Conservation (phyloP, 2,888 invertebrate genomes). For the Leistus spinibarbis region DNA sequence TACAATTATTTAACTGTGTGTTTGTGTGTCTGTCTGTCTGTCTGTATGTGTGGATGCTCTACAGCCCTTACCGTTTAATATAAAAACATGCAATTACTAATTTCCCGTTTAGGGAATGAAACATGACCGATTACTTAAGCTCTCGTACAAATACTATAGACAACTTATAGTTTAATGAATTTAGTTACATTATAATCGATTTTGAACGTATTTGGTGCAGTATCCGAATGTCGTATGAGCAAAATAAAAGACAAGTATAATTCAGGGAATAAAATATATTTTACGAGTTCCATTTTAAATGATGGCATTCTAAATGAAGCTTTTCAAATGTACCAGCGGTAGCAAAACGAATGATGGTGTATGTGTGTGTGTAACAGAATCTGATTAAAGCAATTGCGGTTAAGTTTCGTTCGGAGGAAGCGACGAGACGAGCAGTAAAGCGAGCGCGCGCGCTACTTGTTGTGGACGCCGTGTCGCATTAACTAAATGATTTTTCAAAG, state of each 20-base stretch:
- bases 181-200: no score
- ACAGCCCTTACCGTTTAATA: no score
- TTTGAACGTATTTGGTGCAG: no score
- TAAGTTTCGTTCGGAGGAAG: not conserved
- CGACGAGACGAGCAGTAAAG: not conserved
- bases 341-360: not conserved
- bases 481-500: constrained; percentile 33
- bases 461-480: constrained; percentile 7
- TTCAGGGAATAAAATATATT: not conserved
- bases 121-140: no score
- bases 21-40: no score
- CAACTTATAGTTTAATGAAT: no score
- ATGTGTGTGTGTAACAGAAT: not conserved
- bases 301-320: not conserved
- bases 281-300: not conserved
- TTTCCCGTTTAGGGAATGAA: no score
- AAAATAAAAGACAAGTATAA: not conserved
- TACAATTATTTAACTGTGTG: no score
- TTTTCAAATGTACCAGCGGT: not conserved
- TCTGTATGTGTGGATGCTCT: no score
- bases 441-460: not conserved
- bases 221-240: not conserved
- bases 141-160: no score
- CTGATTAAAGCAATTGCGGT: constrained; percentile 30
- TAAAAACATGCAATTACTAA: no score